Evolutionary conservation across 2,888 invertebrate species (phyloP), one percentile per base, ranked within the genome.

Genomic region (Lochmaea capreae): DNA sequence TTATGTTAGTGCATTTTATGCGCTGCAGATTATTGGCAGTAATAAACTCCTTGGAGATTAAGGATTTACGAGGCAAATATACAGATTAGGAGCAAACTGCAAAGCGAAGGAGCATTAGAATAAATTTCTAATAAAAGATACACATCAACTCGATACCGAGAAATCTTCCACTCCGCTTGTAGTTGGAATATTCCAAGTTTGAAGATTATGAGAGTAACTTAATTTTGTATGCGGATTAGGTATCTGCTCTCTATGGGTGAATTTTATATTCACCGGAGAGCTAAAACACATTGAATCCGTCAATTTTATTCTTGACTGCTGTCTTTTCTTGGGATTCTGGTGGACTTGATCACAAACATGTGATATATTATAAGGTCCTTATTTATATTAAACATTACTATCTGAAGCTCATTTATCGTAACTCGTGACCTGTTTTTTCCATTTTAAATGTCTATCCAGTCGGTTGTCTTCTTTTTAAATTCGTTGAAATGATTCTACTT

Each of bases 61-160:
- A 59, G 59, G 59, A 58, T 67, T 46, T 49, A 59, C 43, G 58
- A 58, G 10, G 57, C 58, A 59, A 57, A 57, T 43, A 58, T 52
- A 26, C 42, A 22, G 18, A 67, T 22, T 67, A 46, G 46, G 46
- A 59, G 67, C 57, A 42, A 67, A 67, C 67, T 67, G 43, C 67
- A 43, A 43, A 58, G 39, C 67, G 33, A 59, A 46, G 16, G 43
- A 26, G 26, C 59, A 67, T 58, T 67, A 67, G 46, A 46, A 67
- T 67, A 46, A 67, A 67, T 67, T 49, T 46, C 43, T 18, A 59
- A 59, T 22, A 54, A 26, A 59, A 67, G 67, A 66, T 54, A 59
- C 42, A 58, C 43, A 18, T 57, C 12, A 67, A 67, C 54, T 57
- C 39, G 67, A 54, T 54, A 57, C 39, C 67, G 43, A 39, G 58